Percentiles rank a stretch among this genome's conserved stretches.
Evolutionary conservation across 1,140 invertebrate genomes (phyloP).

Genomic region (Drosophila lini): DNA sequence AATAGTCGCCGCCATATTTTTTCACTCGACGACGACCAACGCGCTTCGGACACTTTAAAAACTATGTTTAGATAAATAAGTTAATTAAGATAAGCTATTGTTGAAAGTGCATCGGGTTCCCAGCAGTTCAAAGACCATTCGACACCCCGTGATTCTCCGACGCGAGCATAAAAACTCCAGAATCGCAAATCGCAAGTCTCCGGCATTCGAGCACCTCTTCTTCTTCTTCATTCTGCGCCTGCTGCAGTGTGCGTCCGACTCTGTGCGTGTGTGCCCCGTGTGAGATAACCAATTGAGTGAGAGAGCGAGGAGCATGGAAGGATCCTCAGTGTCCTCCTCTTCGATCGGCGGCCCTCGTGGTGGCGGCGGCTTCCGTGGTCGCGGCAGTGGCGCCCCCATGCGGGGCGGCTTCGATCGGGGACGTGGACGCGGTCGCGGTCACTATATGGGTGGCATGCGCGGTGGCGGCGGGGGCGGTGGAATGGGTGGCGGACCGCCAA

Average conservation of each 20-base stretch:
- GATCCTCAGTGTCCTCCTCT: conserved; percentile 66
- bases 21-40: conserved; percentile 64
- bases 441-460: conserved; percentile 79
- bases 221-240: conserved; percentile 26
- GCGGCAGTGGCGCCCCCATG: conserved; percentile 75
- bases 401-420: conserved; percentile 79
- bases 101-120: conserved; percentile 26
- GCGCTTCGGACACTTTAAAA: conserved; percentile 39
- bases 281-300: conserved; percentile 37
- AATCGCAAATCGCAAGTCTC: conserved; percentile 14
- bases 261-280: conserved; percentile 33
- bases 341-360: conserved; percentile 71
- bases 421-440: conserved; percentile 76
- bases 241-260: conserved; percentile 26
- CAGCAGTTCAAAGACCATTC: conserved; percentile 4
- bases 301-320: conserved; percentile 68
- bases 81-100: conserved; percentile 23
- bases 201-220: conserved; percentile 36
- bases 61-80: conserved; percentile 64
- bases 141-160: background rate
- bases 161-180: conserved; percentile 3
- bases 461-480: conserved; percentile 62
- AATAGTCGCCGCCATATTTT: conserved; percentile 81
- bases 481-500: conserved; percentile 65
- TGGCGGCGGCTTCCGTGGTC: conserved; percentile 75